Conservation (phyloP, 2,888 invertebrate species). For the Steromphala cineraria region DNA sequence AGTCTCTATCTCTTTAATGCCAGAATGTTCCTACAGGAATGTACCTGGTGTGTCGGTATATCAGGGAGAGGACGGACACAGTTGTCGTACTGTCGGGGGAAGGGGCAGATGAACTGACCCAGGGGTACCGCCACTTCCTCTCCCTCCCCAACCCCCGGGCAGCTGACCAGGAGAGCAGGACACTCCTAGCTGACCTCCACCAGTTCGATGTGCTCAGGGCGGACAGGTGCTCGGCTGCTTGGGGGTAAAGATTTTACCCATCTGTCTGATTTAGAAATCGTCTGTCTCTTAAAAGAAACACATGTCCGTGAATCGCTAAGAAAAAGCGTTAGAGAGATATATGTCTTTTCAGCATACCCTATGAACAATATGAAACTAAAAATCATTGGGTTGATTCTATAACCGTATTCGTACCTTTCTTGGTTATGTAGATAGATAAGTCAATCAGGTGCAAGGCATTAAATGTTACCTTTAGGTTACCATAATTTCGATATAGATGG, state of each 20-base stretch:
- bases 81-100: slow-evolving; percentile 92
- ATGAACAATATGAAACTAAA: too few relatives aligned
- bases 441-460: too few relatives aligned
- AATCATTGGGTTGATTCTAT: too few relatives aligned
- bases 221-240: slow-evolving; percentile 73
- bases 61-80: slow-evolving; percentile 87
- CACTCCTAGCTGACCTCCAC: slow-evolving; percentile 82
- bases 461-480: too few relatives aligned
- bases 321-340: too few relatives aligned
- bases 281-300: too few relatives aligned
- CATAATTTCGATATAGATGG: too few relatives aligned
- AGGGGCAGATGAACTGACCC: slow-evolving; percentile 96
- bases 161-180: slow-evolving; percentile 86
- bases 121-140: slow-evolving; percentile 95
- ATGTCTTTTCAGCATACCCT: too few relatives aligned
- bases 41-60: slow-evolving; percentile 88
- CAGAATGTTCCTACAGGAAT: slow-evolving; percentile 78
- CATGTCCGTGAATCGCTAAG: too few relatives aligned
- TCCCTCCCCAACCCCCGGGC: slow-evolving; percentile 85
- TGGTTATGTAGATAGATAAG: too few relatives aligned
- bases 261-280: not conserved
- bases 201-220: slow-evolving; percentile 72
- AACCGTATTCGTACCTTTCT: too few relatives aligned
- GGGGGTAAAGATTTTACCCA: slow-evolving; percentile 61
- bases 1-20: too few relatives aligned